Base-by-base conservation (phyloP, 2,113 vertebrate species). In the Haemorhous mexicanus region DNA sequence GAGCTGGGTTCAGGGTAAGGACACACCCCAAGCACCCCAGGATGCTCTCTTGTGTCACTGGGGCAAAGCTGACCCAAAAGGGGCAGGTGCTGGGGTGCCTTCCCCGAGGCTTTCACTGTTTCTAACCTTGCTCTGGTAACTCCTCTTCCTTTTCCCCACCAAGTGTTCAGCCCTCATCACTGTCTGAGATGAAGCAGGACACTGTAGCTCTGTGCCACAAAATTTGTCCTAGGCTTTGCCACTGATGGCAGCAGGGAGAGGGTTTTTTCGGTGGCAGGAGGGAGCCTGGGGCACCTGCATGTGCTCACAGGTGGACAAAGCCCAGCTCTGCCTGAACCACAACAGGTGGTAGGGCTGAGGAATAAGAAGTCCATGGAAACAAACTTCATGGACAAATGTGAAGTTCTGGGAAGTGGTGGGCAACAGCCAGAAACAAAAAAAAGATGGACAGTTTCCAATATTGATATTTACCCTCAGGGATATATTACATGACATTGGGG, bases 11-110 rank as follows among this genome's bases (percentile, higher is more conserved):
- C 20, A 14, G 47, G 32, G 4, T 23, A 44, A 68, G 49, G 35
- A 44, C 9, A 18, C 32, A 13, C 3, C 21, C 39, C 6, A 15
- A 53, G 32, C n/a, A 39, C 0, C 1, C 18, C 1, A 8, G 13
- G 27, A 5, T 66, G 30, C 16, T 68, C 37, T 28, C 30, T 52
- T 21, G 30, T 41, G 87, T 27, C 17, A 5, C 52, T 37, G 63
- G 7, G 26, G 22, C 22, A 84, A 69, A 80, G 22, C 4, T 21
- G 2, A 66, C 32, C 17, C 39, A 19, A 69, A 78, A 55, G 27
- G 4, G 18, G 8, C 22, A 33, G 28, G 33, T 21, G 21, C 13
- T 43, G 46, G 11, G 5, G 9, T 8, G 14, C 3, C 16, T 67
- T 26, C 14, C 43, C 22, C 13, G 10, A 33, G 46, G 26, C 22